These are phyloP conservation scores for Pan troglodytes DNA, from an alignment of 2,113 vertebrate genomes.

Conservation along the genomic window DNA sequence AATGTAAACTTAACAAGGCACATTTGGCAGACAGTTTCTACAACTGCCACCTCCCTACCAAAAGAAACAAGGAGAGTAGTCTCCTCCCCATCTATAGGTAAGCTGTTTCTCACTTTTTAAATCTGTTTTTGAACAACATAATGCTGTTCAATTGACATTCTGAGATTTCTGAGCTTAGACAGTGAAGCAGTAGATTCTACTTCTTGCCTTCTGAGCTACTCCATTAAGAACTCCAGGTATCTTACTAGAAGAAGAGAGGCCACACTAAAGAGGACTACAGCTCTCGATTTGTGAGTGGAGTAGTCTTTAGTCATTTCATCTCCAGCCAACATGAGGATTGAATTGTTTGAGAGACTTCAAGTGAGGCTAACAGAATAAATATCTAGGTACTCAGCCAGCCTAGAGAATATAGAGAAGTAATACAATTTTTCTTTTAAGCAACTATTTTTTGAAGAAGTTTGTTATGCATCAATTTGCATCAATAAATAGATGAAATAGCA, in stretches of 20 bases:
- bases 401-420: background rate
- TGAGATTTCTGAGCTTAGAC: background rate
- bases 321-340: too few species aligned
- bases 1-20: background rate
- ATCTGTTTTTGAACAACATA: background rate
- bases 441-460: background rate
- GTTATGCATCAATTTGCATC: background rate
- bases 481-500: background rate
- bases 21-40: background rate
- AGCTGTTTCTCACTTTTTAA: background rate
- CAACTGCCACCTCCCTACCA: background rate
- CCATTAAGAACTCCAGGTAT: background rate
- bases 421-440: background rate
- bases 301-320: background rate
- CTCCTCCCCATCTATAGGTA: background rate
- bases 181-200: background rate
- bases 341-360: background rate
- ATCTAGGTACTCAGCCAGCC: background rate
- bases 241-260: background rate
- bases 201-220: background rate
- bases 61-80: background rate
- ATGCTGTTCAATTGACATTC: background rate
- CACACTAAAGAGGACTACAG: too few species aligned
- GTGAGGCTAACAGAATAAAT: background rate
- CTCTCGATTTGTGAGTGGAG: background rate